Evolutionary conservation across 2,888 invertebrate genomes (phyloP), one percentile per base, ranked within the genome.

Genomic region (Barypeithes pellucidus): DNA sequence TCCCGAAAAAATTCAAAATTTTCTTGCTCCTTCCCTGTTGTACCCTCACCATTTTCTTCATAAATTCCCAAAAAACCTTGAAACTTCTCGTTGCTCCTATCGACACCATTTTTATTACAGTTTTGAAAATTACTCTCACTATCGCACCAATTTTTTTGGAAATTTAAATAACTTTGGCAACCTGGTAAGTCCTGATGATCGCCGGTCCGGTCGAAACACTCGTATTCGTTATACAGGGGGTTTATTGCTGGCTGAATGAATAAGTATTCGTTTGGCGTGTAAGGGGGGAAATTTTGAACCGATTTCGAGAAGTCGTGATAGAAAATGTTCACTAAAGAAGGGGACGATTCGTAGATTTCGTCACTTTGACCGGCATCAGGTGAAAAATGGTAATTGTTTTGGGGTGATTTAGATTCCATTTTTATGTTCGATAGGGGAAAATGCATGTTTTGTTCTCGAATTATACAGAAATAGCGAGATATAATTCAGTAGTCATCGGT

Each of bases 261-360:
- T 36, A 60, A 50, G 39, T 36, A 59, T 2, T 67, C 67, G 24
- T 60, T 67, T 45, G 36, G 16, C 9, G 59, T 57, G 29, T 52
- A 20, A 9, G 59, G 36, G 0, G 60, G 20, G 22, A 14, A 62
- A 18, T 14, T 63, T 33, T 70, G 52, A 57, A 57, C 24, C 16
- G 70, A 45, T 47, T 59, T 68, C 0, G 60, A 50, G 50, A 68
- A 68, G 33, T 68, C 61, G 11, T 60, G 45, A 20, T 68, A 68
- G 20, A 50, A 68, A 14, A 68, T 47, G 24, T 68, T 68, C 9
- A 68, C 54, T 57, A 57, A 29, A 9, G 54, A 20, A 7, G 67
- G 60, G 3, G 16, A 50, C 33, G 36, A 2, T 11, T n/a, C n/a
- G 14, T 57, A 36, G 1, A 18, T n/a, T 11, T 57, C 11, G 11